Evolutionary conservation across 2,888 invertebrate species (phyloP).

Genomic region (Uropetala carovei): DNA sequence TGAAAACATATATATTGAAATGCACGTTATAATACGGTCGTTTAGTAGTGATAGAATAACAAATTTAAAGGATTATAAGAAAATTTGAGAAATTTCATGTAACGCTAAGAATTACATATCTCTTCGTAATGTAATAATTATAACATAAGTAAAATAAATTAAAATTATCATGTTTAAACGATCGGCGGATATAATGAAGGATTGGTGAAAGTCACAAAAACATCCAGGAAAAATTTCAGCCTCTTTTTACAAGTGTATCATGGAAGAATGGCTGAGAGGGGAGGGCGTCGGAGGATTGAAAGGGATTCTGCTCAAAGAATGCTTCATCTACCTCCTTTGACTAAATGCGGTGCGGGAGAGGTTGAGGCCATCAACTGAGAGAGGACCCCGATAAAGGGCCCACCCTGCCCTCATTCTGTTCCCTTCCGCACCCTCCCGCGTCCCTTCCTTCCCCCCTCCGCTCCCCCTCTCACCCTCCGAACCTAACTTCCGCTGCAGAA

Average conservation of each 20-base stretch:
- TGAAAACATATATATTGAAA: too few relatives aligned
- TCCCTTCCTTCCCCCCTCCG: not conserved
- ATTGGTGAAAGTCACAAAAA: not conserved
- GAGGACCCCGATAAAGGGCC: slow-evolving; percentile 15
- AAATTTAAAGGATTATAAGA: too few relatives aligned
- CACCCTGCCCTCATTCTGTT: not conserved
- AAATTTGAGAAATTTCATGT: too few relatives aligned
- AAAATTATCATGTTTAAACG: not conserved
- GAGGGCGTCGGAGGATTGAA: not conserved
- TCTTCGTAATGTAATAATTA: not conserved
- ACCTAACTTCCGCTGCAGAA: slow-evolving; percentile 5
- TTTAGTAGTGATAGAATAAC: too few relatives aligned
- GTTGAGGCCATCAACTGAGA: slow-evolving; percentile 26
- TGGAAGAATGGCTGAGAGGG: not conserved
- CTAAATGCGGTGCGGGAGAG: not conserved
- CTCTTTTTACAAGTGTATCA: not conserved
- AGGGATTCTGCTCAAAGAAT: not conserved
- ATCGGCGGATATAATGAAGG: not conserved
- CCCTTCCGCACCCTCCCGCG: not conserved
- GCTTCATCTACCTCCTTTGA: slow-evolving; percentile 46
- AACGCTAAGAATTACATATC: not conserved
- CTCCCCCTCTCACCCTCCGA: not conserved
- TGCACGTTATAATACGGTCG: too few relatives aligned
- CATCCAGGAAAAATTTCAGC: not conserved
- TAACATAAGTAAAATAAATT: not conserved